These are phyloP conservation scores for Perccottus glenii DNA, from an alignment of 2,113 vertebrate genomes.

Conservation along the genomic window DNA sequence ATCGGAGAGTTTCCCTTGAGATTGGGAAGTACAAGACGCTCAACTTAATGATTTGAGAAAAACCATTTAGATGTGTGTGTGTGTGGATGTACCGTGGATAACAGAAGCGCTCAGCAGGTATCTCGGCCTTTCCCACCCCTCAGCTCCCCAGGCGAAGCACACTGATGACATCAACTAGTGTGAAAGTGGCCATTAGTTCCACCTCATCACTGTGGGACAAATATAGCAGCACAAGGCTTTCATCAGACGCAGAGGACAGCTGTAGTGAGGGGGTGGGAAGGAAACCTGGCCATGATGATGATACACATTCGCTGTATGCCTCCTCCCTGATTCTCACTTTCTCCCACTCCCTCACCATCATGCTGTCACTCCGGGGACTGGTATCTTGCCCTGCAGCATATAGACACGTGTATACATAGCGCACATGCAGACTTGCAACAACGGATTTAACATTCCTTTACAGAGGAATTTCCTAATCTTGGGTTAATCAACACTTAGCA, in stretches of 20 bases:
- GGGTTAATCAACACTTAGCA: too few species aligned
- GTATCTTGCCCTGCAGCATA: slow-evolving; percentile 42
- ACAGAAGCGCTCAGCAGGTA: slow-evolving; percentile 59
- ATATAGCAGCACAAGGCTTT: slow-evolving; percentile 71
- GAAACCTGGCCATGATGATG: slow-evolving; percentile 74
- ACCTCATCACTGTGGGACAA: slow-evolving; percentile 78
- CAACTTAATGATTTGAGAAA: slow-evolving; percentile 2
- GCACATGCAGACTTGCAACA: neutral
- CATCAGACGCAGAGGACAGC: slow-evolving; percentile 73
- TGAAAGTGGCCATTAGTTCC: slow-evolving; percentile 77
- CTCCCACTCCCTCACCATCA: slow-evolving; percentile 42
- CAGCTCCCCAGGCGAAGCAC: slow-evolving; percentile 52
- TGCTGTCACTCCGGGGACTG: slow-evolving; percentile 46
- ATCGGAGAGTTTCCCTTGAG: slow-evolving; percentile 1
- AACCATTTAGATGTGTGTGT: slow-evolving; percentile 14
- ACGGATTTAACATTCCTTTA: neutral
- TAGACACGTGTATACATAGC: slow-evolving; percentile 22
- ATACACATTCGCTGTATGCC: slow-evolving; percentile 60
- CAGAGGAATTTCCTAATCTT: slow-evolving; percentile 10
- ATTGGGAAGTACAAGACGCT: slow-evolving; percentile 4
- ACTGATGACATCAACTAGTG: slow-evolving; percentile 75
- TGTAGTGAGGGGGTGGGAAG: slow-evolving; percentile 68
- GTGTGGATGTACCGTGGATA: slow-evolving; percentile 28
- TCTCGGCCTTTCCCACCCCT: slow-evolving; percentile 17
- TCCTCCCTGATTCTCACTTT: slow-evolving; percentile 46